Evolutionary conservation across 2,113 vertebrate genomes (phyloP), one percentile per base, ranked within the genome.

Genomic region (Pyrgilauda ruficollis): DNA sequence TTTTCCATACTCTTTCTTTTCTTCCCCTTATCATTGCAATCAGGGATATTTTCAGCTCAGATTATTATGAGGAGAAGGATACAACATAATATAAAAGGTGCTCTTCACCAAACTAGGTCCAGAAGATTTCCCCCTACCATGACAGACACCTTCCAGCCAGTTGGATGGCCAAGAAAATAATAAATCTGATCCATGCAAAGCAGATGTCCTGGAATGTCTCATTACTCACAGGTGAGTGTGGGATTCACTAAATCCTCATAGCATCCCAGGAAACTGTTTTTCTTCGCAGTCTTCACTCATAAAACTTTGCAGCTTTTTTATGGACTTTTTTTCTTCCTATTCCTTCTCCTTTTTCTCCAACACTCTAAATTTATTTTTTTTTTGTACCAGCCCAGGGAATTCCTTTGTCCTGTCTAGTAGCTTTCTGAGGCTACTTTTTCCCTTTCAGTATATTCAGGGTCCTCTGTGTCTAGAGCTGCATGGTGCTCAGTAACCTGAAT

Each of bases 241-340:
- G 87, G 89, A 97, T 97, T 85, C 96, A 97, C 85, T 96, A 97
- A 97, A 97, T 96, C 89, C 78, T 96, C 83, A 41, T 88, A 92
- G 72, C 94, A 97, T 96, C 91, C 83, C 69, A 89, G 43, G 91
- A 96, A 27, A 82, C 91, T 87, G 72, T 41, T 59, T 39, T 90
- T 97, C 74, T 84, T 43, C 22, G 15, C 63, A 78, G 69, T 94
- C 61, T 79, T 86, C 75, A 56, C 47, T 91, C 62, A 62, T 59
- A 27, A 67, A 85, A 11, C 13, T 84, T 83, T 88, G 63, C 31
- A 77, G 41, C 59, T 69, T 61, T 93, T 85, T 69, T 91, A 87
- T 81, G 21, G 52, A 84, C 22, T 11, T 56, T 69, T 52, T 63
- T 58, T 75, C 50, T 77, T 41, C 8, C 21, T 11, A 39, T 2